phyloP scores from a whole-genome alignment of 2,797 vertebrate species.

The Acridotheres tristis region DNA sequence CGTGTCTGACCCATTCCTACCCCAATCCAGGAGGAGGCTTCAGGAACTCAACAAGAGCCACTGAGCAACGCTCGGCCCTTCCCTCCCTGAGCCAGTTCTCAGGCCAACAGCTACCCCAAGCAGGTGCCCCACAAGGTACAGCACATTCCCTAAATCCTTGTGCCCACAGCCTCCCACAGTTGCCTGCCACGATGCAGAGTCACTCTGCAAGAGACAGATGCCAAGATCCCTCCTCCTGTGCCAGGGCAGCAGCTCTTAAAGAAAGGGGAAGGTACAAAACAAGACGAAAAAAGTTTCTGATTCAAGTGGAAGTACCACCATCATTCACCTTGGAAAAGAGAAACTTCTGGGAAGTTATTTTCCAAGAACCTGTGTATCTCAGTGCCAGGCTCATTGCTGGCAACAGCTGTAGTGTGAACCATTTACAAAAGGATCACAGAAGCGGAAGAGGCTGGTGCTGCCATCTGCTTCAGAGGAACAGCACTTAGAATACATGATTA shows the following conservation, averaged over 20 bases:
- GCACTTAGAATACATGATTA: background rate
- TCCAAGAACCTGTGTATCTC: constrained; percentile 10
- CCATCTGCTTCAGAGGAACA: background rate
- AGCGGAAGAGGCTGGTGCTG: constrained; percentile 16
- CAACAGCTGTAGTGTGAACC: constrained; percentile 43
- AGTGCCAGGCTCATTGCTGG: background rate
- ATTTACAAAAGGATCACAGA: constrained; percentile 39
- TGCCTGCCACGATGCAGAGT: background rate
- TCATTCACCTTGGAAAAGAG: constrained; percentile 48
- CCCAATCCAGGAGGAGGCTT: background rate
- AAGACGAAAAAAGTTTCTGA: background rate
- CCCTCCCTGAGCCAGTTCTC: background rate
- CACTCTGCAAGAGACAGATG: constrained; percentile 3
- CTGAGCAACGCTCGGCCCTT: rapidly evolving
- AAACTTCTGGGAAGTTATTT: background rate
- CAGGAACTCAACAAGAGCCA: background rate
- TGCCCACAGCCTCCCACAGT: background rate
- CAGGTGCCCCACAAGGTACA: background rate
- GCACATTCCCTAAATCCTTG: background rate
- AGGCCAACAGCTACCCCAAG: background rate
- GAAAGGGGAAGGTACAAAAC: background rate
- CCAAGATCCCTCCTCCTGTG: background rate
- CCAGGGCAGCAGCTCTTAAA: constrained; percentile 34
- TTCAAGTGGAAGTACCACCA: constrained; percentile 39
- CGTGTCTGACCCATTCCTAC: background rate